Evolutionary conservation across 2,797 vertebrate species (phyloP), one percentile per base, ranked within the genome.

Genomic region (Aplochiton taeniatus): DNA sequence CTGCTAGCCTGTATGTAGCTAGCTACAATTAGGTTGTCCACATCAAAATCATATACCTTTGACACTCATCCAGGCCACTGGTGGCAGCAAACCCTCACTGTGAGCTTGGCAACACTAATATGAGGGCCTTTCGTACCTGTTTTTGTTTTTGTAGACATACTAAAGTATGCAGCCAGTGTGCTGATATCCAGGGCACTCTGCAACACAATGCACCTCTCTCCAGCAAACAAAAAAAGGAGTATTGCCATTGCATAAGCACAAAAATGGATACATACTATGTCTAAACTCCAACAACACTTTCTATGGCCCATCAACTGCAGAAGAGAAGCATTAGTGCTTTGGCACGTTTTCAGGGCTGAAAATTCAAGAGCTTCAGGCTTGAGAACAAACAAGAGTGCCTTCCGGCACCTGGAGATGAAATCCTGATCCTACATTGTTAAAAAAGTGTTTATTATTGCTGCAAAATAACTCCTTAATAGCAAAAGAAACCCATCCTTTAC

Each of bases 311-410:
- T 41, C 73, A 60, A 54, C 66, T 62, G 67, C 78, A 10, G 31
- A 31, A 55, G 65, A 46, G 70, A 73, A 68, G 86, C 84, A 86
- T 88, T 86, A 83, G 77, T 68, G 68, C 73, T 76, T 72, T 70
- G 67, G 68, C 64, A 65, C 51, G 58, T 87, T 71, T 86, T 79
- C 68, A 59, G 68, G 72, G 53, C 80, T 81, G 79, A 78, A 70
- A 48, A 42, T 58, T 58, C 53, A 43, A 62, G 72, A 66, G 75
- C 74, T 66, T 46, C 63, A 71, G 78, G 72, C 81, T 79, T 79
- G 77, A 80, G 79, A 80, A 82, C 31, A 31, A 63, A 71, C 62
- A 74, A 79, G 52, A 69, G 58, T 44, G 77, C 88, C 69, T 59
- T 77, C 64, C 80, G 84, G 78, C 74, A 76, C 82, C 73, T 63